These are phyloP conservation scores for Pagrus major DNA, from an alignment of 2,113 vertebrate species.

Conservation along the genomic window DNA sequence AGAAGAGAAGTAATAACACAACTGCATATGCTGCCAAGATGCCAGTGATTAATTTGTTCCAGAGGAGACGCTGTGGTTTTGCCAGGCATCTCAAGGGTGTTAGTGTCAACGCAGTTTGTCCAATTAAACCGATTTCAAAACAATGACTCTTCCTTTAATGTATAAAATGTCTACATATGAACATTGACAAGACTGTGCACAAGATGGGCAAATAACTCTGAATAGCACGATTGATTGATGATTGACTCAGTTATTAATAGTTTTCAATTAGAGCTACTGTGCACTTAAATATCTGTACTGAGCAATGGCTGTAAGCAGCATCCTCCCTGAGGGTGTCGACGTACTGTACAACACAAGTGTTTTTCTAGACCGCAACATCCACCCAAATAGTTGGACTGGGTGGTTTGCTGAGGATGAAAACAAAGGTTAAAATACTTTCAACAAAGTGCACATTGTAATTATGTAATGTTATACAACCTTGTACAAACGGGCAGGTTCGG, in stretches of 20 bases:
- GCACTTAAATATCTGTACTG: neutral
- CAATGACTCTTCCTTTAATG: neutral
- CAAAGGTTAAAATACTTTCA: constrained; percentile 20
- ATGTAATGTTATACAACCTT: neutral
- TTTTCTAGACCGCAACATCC: constrained; percentile 3
- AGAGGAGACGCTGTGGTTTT: neutral
- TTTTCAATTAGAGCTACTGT: neutral
- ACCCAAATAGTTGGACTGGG: constrained; percentile 20
- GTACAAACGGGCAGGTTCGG: constrained; percentile 9
- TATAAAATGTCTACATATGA: neutral
- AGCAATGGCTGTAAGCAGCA: constrained; percentile 9
- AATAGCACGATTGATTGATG: neutral
- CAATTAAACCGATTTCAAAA: neutral
- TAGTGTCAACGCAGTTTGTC: neutral
- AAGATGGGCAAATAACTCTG: neutral
- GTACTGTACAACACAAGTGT: neutral
- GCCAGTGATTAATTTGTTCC: neutral
- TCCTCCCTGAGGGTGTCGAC: neutral
- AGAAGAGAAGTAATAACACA: neutral
- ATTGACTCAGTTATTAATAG: constrained; percentile 4
- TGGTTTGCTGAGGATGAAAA: constrained; percentile 5
- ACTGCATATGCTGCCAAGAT: neutral
- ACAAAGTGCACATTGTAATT: neutral
- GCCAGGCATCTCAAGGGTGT: neutral
- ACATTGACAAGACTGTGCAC: neutral